Percentiles rank a stretch among this genome's conserved stretches.
Conservation (phyloP, 2,113 vertebrate genomes). For the Grammomys surdaster region DNA sequence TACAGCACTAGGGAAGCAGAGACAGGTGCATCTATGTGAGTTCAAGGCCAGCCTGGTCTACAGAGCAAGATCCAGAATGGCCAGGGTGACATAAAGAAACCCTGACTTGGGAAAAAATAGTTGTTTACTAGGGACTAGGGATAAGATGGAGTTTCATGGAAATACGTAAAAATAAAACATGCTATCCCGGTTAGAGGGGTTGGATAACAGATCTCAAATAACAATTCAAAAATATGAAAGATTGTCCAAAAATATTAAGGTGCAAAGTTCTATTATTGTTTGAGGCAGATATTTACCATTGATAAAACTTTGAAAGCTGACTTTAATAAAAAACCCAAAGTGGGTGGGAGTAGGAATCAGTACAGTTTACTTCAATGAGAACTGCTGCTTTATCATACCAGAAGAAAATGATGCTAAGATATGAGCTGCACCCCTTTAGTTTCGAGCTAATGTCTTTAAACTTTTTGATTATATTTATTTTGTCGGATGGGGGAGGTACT, state of each 20-base stretch:
- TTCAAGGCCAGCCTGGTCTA: not conserved
- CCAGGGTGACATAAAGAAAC: not conserved
- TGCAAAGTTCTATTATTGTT: constrained; percentile 21
- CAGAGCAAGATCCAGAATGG: not conserved
- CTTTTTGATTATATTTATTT: not conserved
- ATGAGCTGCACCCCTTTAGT: constrained; percentile 8
- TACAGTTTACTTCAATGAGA: constrained; percentile 22
- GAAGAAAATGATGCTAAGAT: not conserved
- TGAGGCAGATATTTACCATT: constrained; percentile 1
- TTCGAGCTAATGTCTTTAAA: constrained; percentile 36
- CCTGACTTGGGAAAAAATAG: not conserved
- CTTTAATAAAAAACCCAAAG: constrained; percentile 27
- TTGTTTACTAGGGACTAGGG: not conserved
- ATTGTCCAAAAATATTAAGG: not conserved
- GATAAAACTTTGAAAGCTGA: constrained; percentile 31
- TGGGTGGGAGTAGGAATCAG: not conserved
- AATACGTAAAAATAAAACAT: not conserved
- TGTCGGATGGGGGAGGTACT: not conserved
- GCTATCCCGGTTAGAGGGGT: not conserved
- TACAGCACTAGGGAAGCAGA: not conserved
- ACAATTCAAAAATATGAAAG: not conserved
- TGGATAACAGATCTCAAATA: not conserved
- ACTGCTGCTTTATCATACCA: constrained; percentile 26
- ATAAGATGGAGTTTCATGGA: not conserved
- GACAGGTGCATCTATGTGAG: not conserved